A percentile compares a stretch with the other conserved stretches of the same genome.
These are phyloP conservation scores for Passer domesticus DNA, from an alignment of 2,113 vertebrate genomes.

Conservation along the genomic window DNA sequence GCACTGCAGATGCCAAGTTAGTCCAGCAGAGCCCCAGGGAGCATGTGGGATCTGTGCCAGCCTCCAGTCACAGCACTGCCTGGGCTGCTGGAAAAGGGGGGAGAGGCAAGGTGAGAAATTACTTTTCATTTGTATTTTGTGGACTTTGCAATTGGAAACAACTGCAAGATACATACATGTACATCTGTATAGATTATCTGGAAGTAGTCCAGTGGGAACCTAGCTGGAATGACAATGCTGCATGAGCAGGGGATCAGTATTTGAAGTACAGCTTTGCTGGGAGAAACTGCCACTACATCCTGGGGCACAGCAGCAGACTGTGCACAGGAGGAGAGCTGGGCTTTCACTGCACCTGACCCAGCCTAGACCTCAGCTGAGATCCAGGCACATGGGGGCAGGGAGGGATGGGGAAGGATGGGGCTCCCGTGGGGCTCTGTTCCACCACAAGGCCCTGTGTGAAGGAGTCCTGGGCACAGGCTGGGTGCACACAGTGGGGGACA, in stretches of 20 bases:
- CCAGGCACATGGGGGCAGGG: background rate
- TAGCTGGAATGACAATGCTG: background rate
- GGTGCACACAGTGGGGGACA: background rate
- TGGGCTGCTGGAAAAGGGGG: background rate
- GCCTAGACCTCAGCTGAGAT: background rate
- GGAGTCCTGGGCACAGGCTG: background rate
- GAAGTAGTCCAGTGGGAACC: background rate
- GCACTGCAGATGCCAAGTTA: background rate
- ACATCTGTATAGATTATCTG: background rate
- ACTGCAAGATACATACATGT: background rate
- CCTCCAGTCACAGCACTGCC: background rate
- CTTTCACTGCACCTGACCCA: background rate
- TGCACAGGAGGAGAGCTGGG: background rate
- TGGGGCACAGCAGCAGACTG: background rate
- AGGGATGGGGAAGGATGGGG: background rate
- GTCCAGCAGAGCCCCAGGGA: background rate
- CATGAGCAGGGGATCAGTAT: background rate
- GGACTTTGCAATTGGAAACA: background rate
- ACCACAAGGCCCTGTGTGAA: rapidly evolving
- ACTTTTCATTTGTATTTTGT: background rate
- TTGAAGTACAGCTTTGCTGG: background rate
- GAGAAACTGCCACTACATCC: background rate
- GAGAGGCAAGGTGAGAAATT: background rate
- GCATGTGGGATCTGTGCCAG: background rate
- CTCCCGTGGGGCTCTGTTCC: background rate